Conservation (phyloP, 2,113 vertebrate genomes). For the Megaceryle torquata region DNA sequence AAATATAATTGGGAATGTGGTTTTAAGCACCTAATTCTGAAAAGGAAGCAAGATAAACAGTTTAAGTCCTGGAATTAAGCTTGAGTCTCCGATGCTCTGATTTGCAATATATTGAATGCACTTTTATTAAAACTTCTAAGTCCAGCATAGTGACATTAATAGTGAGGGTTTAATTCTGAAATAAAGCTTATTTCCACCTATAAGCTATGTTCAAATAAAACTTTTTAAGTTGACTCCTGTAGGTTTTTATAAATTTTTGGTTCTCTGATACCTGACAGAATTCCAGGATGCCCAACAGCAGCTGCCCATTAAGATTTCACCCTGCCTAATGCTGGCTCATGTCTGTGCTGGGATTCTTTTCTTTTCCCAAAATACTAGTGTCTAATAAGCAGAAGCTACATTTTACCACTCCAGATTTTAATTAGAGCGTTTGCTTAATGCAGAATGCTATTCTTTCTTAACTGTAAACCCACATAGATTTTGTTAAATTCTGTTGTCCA, state of each 20-base stretch:
- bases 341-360: background rate
- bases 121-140: background rate
- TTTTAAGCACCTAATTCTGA: background rate
- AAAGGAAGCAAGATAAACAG: background rate
- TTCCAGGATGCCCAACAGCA: background rate
- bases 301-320: background rate
- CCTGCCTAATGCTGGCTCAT: rapidly evolving
- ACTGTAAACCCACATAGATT: background rate
- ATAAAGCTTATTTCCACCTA: background rate
- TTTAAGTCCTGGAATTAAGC: background rate
- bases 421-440: conserved; percentile 19
- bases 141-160: background rate
- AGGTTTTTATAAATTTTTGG: background rate
- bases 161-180: background rate
- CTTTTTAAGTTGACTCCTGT: background rate
- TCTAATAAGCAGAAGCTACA: background rate
- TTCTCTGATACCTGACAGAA: background rate
- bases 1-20: background rate
- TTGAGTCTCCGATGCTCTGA: background rate
- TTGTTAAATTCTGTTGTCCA: background rate
- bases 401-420: background rate
- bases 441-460: background rate
- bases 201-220: background rate
- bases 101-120: background rate
- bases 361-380: background rate